Evolutionary conservation across 2,797 vertebrate genomes (phyloP).

Genomic region (Clamator glandarius): DNA sequence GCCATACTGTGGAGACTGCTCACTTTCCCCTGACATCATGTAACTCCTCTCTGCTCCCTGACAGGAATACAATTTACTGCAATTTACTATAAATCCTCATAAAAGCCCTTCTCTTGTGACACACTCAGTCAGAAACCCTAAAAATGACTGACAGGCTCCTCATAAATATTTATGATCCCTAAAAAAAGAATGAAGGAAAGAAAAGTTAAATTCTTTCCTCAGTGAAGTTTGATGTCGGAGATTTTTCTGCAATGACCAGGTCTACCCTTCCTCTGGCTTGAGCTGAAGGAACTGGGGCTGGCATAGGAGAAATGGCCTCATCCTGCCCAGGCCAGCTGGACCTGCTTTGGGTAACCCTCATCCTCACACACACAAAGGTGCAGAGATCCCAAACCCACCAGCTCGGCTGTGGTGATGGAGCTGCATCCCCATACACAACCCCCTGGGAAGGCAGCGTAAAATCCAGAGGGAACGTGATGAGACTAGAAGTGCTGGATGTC

Average conservation of each 20-base stretch:
- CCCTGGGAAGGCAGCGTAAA: neutral
- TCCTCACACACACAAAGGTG: accelerated
- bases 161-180: slow-evolving; percentile 72
- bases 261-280: neutral
- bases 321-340: neutral
- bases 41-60: slow-evolving; percentile 52
- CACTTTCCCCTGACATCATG: neutral
- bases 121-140: slow-evolving; percentile 71
- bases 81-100: slow-evolving; percentile 70
- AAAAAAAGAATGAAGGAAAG: slow-evolving; percentile 62
- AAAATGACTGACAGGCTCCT: slow-evolving; percentile 67
- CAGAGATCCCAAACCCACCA: neutral
- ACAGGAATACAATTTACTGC: slow-evolving; percentile 68
- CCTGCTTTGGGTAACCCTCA: neutral
- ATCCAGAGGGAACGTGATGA: neutral
- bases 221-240: neutral
- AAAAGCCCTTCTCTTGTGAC: slow-evolving; percentile 70
- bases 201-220: slow-evolving; percentile 35
- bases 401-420: accelerated
- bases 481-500: neutral
- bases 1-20: neutral
- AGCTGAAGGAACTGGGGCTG: neutral
- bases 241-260: neutral
- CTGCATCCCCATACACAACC: neutral
- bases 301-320: neutral